These are phyloP conservation scores for Stictonetta naevosa DNA, from an alignment of 2,113 vertebrate species.

Conservation along the genomic window DNA sequence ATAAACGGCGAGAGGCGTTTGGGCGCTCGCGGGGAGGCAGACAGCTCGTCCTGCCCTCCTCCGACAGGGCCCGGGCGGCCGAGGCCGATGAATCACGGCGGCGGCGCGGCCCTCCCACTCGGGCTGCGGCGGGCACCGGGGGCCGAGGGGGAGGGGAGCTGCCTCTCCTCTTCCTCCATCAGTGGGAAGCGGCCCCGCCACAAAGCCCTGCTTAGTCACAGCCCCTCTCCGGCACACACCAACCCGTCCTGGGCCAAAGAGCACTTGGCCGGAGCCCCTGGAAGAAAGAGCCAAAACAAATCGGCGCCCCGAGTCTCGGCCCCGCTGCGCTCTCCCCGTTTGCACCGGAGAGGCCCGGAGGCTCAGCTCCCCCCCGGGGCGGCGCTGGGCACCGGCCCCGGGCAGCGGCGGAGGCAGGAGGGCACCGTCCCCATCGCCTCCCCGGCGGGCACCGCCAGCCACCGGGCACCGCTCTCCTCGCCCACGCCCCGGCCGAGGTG, in stretches of 20 bases:
- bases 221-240: not conserved
- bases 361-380: constrained; percentile 15
- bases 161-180: constrained; percentile 43
- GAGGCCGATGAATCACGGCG: not conserved
- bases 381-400: not conserved
- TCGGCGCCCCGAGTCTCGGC: not conserved
- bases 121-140: not conserved
- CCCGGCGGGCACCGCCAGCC: no score
- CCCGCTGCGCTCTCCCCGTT: not conserved
- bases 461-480: no score
- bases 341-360: not conserved
- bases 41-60: not conserved
- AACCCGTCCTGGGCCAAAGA: not conserved
- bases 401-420: not conserved
- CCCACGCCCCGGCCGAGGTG: no score
- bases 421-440: not conserved
- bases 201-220: constrained; percentile 31
- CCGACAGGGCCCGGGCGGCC: not conserved
- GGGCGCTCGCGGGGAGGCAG: not conserved
- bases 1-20: not conserved
- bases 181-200: not conserved
- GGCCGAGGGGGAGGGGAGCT: not conserved
- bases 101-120: no score
- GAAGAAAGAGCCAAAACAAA: not conserved
- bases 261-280: not conserved